Base-by-base conservation (phyloP, 1,140 invertebrate species). In the Hetaerina americana region DNA sequence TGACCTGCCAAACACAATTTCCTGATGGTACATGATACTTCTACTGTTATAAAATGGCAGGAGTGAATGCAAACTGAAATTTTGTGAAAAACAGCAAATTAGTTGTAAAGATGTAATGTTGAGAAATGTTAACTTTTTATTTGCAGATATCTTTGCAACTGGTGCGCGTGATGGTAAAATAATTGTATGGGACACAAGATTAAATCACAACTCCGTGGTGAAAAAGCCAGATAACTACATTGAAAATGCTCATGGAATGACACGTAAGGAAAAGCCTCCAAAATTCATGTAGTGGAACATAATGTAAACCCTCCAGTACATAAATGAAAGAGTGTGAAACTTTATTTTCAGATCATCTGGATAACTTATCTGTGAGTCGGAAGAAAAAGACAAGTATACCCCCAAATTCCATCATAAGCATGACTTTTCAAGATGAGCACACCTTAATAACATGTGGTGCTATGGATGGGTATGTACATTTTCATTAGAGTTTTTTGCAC, bases 81-180 rank as follows among this genome's bases (percentile, higher is more conserved):
- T n/a, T n/a, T n/a, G n/a, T n/a, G n/a, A n/a, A n/a, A n/a, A n/a
- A n/a, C n/a, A n/a, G n/a, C n/a, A n/a, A n/a, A n/a, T n/a, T n/a
- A n/a, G n/a, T n/a, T n/a, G n/a, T n/a, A n/a, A n/a, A n/a, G n/a
- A n/a, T n/a, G n/a, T n/a, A n/a, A n/a, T n/a, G n/a, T n/a, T n/a
- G n/a, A n/a, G n/a, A n/a, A n/a, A n/a, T n/a, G n/a, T 29, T 15
- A 1, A 72, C 12, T 70, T n/a, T 70, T 70, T 69, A 27, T 75
- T 79, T 80, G 77, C 83, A 78, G 88, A 86, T 73, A 87, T 94
- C 0, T 94, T 95, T 83, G 92, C 91, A 6, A 92, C 92, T 6
- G 93, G 92, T 18, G 90, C 90, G 8, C 81, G 93, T 29, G 93
- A 96, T 82, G 92, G 93, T 0, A 87, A 87, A 73, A 90, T 95